A percentile compares a stretch with the other conserved stretches of the same genome.
These are phyloP conservation scores for Pocillopora verrucosa DNA, from an alignment of 64 coral and sea anemone species.

Conservation along the genomic window DNA sequence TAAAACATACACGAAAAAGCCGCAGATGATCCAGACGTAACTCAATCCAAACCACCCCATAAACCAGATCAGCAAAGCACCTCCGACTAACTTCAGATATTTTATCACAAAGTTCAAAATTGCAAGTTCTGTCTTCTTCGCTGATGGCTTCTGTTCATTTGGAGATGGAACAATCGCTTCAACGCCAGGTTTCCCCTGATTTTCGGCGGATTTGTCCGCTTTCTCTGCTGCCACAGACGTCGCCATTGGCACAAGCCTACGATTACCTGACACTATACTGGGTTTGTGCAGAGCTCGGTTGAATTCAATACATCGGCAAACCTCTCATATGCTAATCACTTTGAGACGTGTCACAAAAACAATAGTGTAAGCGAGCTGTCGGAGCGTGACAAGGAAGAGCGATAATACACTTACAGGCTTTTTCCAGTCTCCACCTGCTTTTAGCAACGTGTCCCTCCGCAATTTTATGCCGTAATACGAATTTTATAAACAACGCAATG, in stretches of 20 bases:
- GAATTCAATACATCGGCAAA: not conserved
- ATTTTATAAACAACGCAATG: conserved; percentile 2
- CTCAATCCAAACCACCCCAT: conserved; percentile 95
- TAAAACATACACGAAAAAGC: conserved; percentile 71
- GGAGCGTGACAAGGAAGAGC: not conserved
- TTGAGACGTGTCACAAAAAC: conserved; percentile 17
- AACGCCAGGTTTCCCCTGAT: not conserved
- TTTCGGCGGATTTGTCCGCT: not conserved
- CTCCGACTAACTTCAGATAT: conserved; percentile 88
- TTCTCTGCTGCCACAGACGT: not conserved
- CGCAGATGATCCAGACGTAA: conserved; percentile 84
- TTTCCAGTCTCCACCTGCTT: not conserved
- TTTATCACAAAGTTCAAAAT: conserved; percentile 90
- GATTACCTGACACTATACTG: no score
- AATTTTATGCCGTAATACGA: not conserved
- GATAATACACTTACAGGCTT: no score
- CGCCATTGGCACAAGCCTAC: not conserved
- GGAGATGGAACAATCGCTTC: not conserved
- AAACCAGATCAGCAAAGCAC: conserved; percentile 84
- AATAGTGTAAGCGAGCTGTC: not conserved
- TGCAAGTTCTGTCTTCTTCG: conserved; percentile 66
- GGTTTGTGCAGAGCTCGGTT: not conserved
- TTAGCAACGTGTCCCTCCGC: not conserved
- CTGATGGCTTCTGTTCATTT: conserved; percentile 30
- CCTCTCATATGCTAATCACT: conserved; percentile 6